phyloP scores from a whole-genome alignment of 2,113 vertebrate genomes.

The Penelope pileata region DNA sequence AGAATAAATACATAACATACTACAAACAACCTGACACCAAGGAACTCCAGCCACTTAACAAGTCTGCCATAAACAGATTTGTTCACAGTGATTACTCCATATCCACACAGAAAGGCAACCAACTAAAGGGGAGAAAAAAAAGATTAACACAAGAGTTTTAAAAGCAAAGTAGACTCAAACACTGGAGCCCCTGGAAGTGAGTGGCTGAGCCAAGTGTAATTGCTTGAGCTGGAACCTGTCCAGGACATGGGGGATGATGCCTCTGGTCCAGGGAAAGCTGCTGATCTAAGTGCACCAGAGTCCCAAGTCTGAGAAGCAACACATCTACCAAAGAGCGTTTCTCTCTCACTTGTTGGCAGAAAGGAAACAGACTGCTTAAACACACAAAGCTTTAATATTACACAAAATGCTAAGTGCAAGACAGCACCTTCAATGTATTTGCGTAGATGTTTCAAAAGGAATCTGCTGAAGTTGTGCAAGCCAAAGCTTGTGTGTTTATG shows the following conservation, averaged over 20 bases:
- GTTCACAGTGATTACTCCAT: neutral
- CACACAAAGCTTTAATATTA: neutral
- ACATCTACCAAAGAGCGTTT: neutral
- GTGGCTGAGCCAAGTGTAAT: neutral
- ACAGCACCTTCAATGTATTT: neutral
- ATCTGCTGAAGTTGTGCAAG: neutral
- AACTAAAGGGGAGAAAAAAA: neutral
- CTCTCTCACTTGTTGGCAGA: neutral
- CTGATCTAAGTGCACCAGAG: neutral
- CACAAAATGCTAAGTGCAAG: neutral
- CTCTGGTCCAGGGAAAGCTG: neutral
- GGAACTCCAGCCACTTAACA: neutral
- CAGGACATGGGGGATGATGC: neutral
- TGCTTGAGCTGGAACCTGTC: neutral
- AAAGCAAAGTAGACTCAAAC: neutral
- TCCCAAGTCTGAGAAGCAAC: neutral
- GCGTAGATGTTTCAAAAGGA: neutral
- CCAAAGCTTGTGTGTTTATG: neutral
- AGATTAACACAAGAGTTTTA: neutral
- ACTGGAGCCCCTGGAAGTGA: neutral
- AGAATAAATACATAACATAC: fast-evolving
- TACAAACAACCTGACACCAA: neutral
- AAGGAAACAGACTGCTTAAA: neutral
- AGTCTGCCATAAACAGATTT: neutral
- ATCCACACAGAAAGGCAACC: neutral